A percentile compares a stretch with the other conserved stretches of the same genome.
These are phyloP conservation scores for Dufourea novaeangliae DNA, from an alignment of 1,140 invertebrate genomes.

Conservation along the genomic window DNA sequence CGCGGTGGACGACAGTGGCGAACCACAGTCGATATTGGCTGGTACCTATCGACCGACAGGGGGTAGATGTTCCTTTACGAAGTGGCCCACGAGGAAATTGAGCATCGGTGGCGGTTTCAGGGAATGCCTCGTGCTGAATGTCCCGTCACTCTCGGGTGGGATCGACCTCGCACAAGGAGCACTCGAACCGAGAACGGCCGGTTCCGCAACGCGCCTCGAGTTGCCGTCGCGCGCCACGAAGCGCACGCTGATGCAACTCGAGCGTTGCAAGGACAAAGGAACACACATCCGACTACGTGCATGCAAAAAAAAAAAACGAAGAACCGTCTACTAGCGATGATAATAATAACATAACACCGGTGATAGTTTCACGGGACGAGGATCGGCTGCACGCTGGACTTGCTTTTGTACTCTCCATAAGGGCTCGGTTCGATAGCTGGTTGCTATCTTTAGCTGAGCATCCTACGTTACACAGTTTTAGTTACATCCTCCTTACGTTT, in stretches of 20 bases:
- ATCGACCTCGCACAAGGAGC: constrained; percentile 42
- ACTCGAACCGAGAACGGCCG: constrained; percentile 55
- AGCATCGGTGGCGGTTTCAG: constrained; percentile 8
- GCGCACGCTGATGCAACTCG: constrained; percentile 61
- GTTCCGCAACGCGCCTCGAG: constrained; percentile 60
- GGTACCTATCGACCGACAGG: neutral
- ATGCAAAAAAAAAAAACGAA: constrained; percentile 19
- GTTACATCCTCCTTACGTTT: no score
- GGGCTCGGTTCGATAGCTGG: neutral
- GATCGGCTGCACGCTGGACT: no score
- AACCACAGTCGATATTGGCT: neutral
- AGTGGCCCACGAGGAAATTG: neutral
- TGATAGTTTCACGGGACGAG: constrained; percentile 18
- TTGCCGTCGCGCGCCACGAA: constrained; percentile 61
- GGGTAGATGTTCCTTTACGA: neutral
- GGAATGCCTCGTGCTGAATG: constrained; percentile 11
- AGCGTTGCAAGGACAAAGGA: constrained; percentile 67
- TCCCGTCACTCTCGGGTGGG: constrained; percentile 31
- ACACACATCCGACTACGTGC: constrained; percentile 31
- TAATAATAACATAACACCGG: constrained; percentile 35
- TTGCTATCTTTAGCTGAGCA: no score
- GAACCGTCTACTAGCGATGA: constrained; percentile 3
- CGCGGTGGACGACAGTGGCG: neutral
- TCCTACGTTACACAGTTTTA: no score
- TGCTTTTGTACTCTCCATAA: neutral